A percentile compares a stretch with the other conserved stretches of the same genome.
These are phyloP conservation scores for Rhinogobius similis DNA, from an alignment of 2,113 vertebrate species.

Conservation along the genomic window DNA sequence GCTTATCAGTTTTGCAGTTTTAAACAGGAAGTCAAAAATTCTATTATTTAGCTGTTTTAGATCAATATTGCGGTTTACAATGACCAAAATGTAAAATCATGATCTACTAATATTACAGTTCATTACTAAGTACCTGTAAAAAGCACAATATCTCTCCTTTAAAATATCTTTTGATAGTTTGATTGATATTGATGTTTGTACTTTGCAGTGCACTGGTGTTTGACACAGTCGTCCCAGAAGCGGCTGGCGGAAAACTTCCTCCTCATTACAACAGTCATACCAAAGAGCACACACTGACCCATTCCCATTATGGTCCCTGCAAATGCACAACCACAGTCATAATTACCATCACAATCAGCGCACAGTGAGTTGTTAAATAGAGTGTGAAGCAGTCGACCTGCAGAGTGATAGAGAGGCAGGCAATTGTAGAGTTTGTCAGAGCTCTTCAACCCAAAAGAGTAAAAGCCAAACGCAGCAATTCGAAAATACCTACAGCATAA, in stretches of 20 bases:
- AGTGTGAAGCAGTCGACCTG: constrained; percentile 71
- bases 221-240: constrained; percentile 91
- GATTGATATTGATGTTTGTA: neutral
- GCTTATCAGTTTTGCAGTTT: too few species aligned
- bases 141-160: too few species aligned
- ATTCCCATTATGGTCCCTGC: constrained; percentile 90
- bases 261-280: constrained; percentile 85
- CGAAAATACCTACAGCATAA: constrained; percentile 82
- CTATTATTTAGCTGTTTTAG: too few species aligned
- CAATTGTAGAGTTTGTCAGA: constrained; percentile 85
- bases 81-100: too few species aligned
- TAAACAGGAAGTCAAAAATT: too few species aligned
- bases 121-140: too few species aligned
- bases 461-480: constrained; percentile 85
- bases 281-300: constrained; percentile 88
- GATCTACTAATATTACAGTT: too few species aligned
- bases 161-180: too few species aligned
- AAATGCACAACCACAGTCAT: constrained; percentile 10
- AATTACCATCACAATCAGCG: neutral
- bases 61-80: too few species aligned
- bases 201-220: constrained; percentile 90
- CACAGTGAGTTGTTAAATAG: neutral
- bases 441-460: constrained; percentile 77
- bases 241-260: constrained; percentile 88
- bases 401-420: constrained; percentile 88